A percentile compares a stretch with the other conserved stretches of the same genome.
These are phyloP conservation scores for Spatulosminthurus flaviceps DNA, from an alignment of 2,888 invertebrate species.

Conservation along the genomic window DNA sequence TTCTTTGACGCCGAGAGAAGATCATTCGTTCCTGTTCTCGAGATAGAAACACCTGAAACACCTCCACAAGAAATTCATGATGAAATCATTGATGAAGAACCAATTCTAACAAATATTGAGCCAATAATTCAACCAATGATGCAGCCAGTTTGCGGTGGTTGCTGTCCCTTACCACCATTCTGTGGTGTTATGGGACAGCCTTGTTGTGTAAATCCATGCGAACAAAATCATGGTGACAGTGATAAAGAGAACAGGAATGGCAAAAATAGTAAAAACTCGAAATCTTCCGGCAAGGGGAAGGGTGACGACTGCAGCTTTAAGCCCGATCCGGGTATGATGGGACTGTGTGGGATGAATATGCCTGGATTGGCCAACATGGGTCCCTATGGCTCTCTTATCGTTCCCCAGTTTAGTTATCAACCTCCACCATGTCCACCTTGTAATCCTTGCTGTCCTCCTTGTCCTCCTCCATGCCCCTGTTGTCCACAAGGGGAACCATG, in stretches of 20 bases:
- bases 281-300: not conserved
- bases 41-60: conserved; percentile 19
- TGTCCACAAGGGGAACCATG: not conserved
- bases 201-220: not conserved
- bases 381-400: conserved; percentile 32
- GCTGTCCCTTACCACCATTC: conserved; percentile 34
- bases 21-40: conserved; percentile 31
- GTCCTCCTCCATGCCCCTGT: conserved; percentile 16
- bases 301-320: not conserved
- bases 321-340: conserved; percentile 30
- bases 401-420: conserved; percentile 32
- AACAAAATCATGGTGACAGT: not conserved
- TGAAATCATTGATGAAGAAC: conserved; percentile 48
- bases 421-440: conserved; percentile 19
- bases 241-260: not conserved
- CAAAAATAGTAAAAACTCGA: not conserved
- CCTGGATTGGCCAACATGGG: conserved; percentile 40
- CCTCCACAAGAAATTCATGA: conserved; percentile 34
- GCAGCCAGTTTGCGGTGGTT: conserved; percentile 3
- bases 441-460: conserved; percentile 3
- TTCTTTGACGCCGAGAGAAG: conserved; percentile 50
- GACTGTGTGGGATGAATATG: conserved; percentile 43
- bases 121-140: conserved; percentile 40
- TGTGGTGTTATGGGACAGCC: conserved; percentile 29
- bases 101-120: conserved; percentile 32